Evolutionary conservation across 2,888 invertebrate species (phyloP).

Genomic region (Loripinus fragilis): DNA sequence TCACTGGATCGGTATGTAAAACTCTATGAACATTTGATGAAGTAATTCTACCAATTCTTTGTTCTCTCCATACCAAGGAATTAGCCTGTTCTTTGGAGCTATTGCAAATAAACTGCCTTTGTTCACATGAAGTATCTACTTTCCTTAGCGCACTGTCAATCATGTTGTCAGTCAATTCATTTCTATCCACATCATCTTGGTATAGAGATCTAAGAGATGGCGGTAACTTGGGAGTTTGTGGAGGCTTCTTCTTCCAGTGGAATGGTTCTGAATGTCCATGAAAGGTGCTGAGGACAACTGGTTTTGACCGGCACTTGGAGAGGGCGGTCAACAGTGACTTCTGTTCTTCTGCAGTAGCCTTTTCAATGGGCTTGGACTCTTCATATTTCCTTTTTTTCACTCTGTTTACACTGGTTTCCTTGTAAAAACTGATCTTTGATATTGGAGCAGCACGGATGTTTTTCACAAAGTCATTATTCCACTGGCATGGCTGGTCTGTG

Average conservation of each 20-base stretch:
- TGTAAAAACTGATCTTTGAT: conserved; percentile 32
- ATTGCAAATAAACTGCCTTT: not conserved
- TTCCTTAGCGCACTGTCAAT: not conserved
- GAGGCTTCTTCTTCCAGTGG: not conserved
- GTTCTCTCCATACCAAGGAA: not conserved
- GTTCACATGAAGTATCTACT: not conserved
- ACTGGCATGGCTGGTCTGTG: conserved; percentile 37
- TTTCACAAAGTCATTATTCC: conserved; percentile 41
- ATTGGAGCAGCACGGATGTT: conserved; percentile 25
- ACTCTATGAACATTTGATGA: not conserved
- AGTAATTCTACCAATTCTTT: not conserved
- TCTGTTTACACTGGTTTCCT: not conserved
- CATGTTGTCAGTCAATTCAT: not conserved
- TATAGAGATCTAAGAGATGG: not conserved
- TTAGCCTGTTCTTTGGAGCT: not conserved
- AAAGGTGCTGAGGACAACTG: not conserved
- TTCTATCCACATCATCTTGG: not conserved
- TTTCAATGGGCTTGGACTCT: no score
- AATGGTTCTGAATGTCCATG: not conserved
- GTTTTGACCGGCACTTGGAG: not conserved
- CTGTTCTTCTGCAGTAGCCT: not conserved
- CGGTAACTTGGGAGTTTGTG: not conserved
- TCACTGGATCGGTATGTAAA: not conserved
- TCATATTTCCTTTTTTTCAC: not conserved
- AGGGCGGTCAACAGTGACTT: not conserved